phyloP scores from a whole-genome alignment of 2,797 vertebrate genomes.

The Helarctos malayanus region DNA sequence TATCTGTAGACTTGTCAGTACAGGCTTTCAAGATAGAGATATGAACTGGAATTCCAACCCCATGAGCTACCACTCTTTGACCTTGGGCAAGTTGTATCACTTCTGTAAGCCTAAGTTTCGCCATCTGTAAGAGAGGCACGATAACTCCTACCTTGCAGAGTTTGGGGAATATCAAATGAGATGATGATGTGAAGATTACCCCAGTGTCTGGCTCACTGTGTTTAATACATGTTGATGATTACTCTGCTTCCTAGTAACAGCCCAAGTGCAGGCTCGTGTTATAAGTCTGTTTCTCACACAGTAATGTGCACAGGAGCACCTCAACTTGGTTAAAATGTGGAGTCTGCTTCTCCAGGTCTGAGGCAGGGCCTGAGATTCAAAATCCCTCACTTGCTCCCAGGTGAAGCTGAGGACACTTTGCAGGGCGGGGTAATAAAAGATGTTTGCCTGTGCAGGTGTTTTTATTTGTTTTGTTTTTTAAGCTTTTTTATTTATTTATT shows the following conservation, averaged over 20 bases:
- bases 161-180: not conserved
- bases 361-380: not conserved
- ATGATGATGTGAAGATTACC: not conserved
- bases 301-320: not conserved
- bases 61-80: not conserved
- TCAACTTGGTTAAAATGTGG: not conserved
- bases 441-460: slow-evolving; percentile 16
- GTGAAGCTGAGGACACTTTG: not conserved
- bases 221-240: slow-evolving; percentile 22
- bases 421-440: not conserved
- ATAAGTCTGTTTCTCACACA: not conserved
- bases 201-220: not conserved
- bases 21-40: not conserved
- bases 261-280: not conserved
- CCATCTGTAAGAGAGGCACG: not conserved
- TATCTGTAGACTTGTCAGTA: not conserved
- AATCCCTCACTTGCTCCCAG: not conserved
- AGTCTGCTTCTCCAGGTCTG: not conserved
- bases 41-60: not conserved
- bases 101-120: slow-evolving; percentile 8
- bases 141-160: not conserved
- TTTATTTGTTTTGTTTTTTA: not conserved
- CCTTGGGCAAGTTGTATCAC: not conserved
- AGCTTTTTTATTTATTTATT: too few species aligned
- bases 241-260: not conserved